Evolutionary conservation across 1,140 invertebrate genomes (phyloP).

Genomic region (Orchestia grillus): DNA sequence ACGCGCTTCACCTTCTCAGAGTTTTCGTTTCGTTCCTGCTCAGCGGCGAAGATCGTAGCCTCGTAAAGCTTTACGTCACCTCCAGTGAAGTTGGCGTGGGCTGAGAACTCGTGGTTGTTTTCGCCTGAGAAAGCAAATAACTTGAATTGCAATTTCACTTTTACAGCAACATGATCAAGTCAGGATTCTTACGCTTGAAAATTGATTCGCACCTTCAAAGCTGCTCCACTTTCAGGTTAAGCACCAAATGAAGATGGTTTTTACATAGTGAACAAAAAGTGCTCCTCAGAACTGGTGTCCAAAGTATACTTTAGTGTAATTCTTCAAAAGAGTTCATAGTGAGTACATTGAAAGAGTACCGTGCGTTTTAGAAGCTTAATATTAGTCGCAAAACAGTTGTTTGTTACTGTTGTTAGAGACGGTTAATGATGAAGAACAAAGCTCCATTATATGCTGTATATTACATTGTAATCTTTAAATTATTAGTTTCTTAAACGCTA

Average conservation of each 20-base stretch:
- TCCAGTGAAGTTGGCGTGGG: constrained; percentile 35
- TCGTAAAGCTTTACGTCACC: background rate
- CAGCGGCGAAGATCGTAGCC: background rate
- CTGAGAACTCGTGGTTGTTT: constrained; percentile 48
- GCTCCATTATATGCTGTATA: too few relatives aligned
- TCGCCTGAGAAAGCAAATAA: background rate
- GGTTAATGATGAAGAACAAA: background rate
- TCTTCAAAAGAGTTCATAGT: background rate
- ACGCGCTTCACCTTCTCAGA: background rate
- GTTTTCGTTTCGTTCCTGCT: background rate
- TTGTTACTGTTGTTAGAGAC: background rate
- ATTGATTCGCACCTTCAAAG: background rate
- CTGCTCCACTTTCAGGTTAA: background rate
- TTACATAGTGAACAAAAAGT: background rate
- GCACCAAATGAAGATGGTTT: background rate
- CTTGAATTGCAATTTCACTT: background rate
- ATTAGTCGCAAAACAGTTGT: background rate
- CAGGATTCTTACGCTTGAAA: background rate
- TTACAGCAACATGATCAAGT: background rate
- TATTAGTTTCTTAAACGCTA: background rate
- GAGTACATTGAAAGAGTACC: background rate
- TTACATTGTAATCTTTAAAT: background rate
- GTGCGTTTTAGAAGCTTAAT: background rate
- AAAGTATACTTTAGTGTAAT: background rate
- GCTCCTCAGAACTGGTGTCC: background rate